phyloP scores from a whole-genome alignment of 64 coral and sea anemone species.

The Hydrozoanthus tunicans region DNA sequence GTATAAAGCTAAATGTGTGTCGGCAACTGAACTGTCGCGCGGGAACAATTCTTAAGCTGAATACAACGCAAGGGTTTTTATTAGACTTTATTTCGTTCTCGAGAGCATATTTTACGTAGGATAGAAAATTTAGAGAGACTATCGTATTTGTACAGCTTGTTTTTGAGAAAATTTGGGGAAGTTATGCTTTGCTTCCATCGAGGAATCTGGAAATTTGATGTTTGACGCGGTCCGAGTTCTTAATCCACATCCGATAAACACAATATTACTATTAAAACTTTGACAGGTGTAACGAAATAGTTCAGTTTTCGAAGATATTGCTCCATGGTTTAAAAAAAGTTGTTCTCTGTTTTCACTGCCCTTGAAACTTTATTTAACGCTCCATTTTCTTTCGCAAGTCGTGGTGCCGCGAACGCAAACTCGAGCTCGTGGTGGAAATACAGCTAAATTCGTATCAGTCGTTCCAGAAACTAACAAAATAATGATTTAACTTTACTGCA shows the following conservation, averaged over 20 bases:
- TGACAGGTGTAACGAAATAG: conserved; percentile 15
- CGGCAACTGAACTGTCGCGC: conserved; percentile 1
- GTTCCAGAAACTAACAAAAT: no score
- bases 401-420: no score
- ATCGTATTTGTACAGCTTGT: background rate
- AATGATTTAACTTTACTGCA: no score
- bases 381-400: no score
- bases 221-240: background rate
- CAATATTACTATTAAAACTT: background rate
- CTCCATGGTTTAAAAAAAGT: no score
- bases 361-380: no score
- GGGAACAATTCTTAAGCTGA: background rate
- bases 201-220: conserved; percentile 1
- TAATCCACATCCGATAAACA: background rate
- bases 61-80: background rate
- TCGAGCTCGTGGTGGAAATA: no score
- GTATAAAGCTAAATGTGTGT: background rate
- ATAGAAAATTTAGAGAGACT: background rate
- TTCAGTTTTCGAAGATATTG: background rate
- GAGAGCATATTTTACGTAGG: background rate
- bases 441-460: no score
- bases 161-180: background rate
- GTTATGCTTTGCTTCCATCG: background rate
- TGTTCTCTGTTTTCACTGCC: no score
- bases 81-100: background rate